Conservation (phyloP, 2,797 vertebrate genomes). For the Benthosema pterotum region DNA sequence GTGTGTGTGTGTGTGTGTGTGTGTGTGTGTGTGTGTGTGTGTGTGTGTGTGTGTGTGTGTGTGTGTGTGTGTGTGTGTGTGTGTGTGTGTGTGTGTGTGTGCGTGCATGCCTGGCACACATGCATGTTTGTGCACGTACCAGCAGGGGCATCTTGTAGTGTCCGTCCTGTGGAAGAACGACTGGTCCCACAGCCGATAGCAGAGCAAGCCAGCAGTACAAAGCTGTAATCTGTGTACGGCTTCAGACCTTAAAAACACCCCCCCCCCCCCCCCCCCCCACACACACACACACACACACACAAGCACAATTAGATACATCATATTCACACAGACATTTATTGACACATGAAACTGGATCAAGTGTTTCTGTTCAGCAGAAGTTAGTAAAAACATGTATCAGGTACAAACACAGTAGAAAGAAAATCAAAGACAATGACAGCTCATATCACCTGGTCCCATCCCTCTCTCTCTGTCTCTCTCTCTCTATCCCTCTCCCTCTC, state of each 20-base stretch:
- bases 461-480: constrained; percentile 49
- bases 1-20: not conserved
- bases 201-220: constrained; percentile 87
- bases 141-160: constrained; percentile 86
- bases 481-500: constrained; percentile 62
- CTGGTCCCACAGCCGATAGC: constrained; percentile 87
- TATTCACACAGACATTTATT: not conserved
- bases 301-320: not conserved
- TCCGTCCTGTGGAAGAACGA: constrained; percentile 83
- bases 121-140: constrained; percentile 75
- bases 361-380: no score
- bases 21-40: not conserved
- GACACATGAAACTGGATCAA: no score
- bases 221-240: constrained; percentile 87
- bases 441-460: constrained; percentile 31
- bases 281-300: constrained; percentile 8
- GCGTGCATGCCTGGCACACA: no score
- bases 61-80: not conserved
- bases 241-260: constrained; percentile 79
- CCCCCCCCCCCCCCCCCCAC: not conserved
- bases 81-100: not conserved
- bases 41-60: not conserved
- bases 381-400: no score
- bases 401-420: constrained; percentile 24
- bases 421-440: constrained; percentile 23